Evolutionary conservation across 1,140 invertebrate genomes (phyloP).

Genomic region (Heliconius himera): DNA sequence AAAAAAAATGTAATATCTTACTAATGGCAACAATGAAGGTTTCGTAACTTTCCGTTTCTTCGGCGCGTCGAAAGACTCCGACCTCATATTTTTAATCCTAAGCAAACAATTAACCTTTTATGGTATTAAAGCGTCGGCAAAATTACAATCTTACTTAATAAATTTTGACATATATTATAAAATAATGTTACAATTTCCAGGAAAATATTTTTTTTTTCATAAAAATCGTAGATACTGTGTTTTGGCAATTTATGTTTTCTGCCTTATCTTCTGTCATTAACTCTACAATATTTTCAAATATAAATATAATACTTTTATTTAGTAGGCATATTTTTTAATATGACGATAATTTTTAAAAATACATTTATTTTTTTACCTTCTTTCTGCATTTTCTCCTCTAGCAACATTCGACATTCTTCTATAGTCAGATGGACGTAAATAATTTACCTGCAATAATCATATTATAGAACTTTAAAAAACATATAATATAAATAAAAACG

Average conservation of each 20-base stretch:
- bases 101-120: slow-evolving; percentile 39
- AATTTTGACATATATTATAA: not conserved
- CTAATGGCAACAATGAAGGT: not conserved
- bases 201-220: not conserved
- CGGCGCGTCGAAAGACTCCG: not conserved
- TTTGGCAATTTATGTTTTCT: no score
- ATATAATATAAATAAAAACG: no score
- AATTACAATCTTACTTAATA: not conserved
- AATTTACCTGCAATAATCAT: slow-evolving; percentile 58
- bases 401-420: slow-evolving; percentile 79
- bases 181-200: no score
- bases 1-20: not conserved
- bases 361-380: slow-evolving; percentile 45
- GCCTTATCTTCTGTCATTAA: no score
- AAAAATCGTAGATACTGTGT: not conserved
- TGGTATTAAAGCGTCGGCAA: not conserved
- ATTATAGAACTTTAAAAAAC: not conserved
- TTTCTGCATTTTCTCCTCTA: slow-evolving; percentile 71
- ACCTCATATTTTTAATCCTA: slow-evolving; percentile 63
- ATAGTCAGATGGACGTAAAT: slow-evolving; percentile 82
- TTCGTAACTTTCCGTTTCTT: not conserved
- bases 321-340: no score
- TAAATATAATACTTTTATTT: no score
- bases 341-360: not conserved
- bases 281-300: no score